These are phyloP conservation scores for Argyrosomus regius DNA, from an alignment of 2,797 vertebrate species.

Conservation along the genomic window DNA sequence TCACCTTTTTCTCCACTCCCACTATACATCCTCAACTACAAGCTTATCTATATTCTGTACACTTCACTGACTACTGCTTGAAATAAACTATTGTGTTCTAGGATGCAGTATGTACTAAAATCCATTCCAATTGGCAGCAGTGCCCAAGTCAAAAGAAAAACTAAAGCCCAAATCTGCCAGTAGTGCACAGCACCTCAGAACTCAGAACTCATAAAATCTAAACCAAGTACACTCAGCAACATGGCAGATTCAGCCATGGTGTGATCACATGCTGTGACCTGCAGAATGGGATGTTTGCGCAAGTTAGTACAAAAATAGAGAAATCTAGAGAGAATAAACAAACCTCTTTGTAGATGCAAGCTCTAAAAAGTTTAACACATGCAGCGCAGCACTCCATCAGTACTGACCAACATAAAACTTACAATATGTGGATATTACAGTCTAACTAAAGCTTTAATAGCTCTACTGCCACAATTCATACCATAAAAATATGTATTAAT, in stretches of 20 bases:
- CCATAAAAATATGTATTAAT: constrained; percentile 10
- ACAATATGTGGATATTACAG: constrained; percentile 22
- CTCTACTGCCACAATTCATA: constrained; percentile 8
- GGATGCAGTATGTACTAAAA: constrained; percentile 24
- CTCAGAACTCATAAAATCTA: constrained; percentile 22
- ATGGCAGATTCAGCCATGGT: background rate
- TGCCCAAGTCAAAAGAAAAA: constrained; percentile 45
- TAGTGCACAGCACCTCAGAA: constrained; percentile 40
- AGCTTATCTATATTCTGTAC: constrained; percentile 20
- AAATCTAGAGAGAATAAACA: constrained; percentile 51
- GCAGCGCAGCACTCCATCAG: constrained; percentile 22
- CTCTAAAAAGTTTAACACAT: constrained; percentile 42
- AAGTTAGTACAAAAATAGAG: constrained; percentile 78
- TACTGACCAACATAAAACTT: constrained; percentile 20
- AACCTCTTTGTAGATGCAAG: constrained; percentile 30
- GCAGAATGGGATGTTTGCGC: constrained; percentile 25
- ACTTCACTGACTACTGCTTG: constrained; percentile 27
- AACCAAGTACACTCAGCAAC: constrained; percentile 32
- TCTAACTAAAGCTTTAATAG: constrained; percentile 7
- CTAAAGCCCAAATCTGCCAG: constrained; percentile 28
- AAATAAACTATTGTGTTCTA: constrained; percentile 34
- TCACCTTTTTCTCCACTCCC: background rate
- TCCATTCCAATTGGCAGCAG: constrained; percentile 44
- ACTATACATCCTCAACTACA: constrained; percentile 2
- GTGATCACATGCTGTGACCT: constrained; percentile 27